Evolutionary conservation across 2,888 invertebrate genomes (phyloP).

Genomic region (Hypomecis punctinalis): DNA sequence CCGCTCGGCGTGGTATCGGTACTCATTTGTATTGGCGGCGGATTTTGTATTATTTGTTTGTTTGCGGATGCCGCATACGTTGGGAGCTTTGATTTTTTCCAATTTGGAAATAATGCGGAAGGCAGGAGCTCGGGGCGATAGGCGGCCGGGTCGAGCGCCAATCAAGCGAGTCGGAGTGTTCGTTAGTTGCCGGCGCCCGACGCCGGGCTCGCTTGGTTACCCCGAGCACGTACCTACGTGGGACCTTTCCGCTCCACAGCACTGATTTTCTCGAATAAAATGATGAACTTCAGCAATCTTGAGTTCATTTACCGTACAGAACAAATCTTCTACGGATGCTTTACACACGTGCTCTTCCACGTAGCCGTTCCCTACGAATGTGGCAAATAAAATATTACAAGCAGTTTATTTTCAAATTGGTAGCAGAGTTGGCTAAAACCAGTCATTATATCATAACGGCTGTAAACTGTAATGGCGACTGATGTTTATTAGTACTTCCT

Average conservation of each 20-base stretch:
- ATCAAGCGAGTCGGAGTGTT: conserved; percentile 72
- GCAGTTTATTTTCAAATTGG: conserved; percentile 5
- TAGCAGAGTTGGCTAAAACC: conserved; percentile 26
- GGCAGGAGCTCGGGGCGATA: conserved; percentile 72
- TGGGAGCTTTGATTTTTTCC: conserved; percentile 83
- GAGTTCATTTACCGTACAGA: conserved; percentile 62
- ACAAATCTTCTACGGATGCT: conserved; percentile 53
- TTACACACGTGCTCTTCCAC: conserved; percentile 15
- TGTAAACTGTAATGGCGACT: conserved; percentile 23
- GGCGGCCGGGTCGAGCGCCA: conserved; percentile 64
- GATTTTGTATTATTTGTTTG: conserved; percentile 82
- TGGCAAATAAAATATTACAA: background rate
- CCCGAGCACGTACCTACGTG: conserved; percentile 77
- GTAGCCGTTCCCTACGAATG: background rate
- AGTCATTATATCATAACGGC: conserved; percentile 33
- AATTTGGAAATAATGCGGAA: conserved; percentile 81
- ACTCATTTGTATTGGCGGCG: conserved; percentile 82
- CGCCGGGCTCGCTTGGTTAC: conserved; percentile 67
- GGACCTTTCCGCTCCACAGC: conserved; percentile 79
- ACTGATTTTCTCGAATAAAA: conserved; percentile 78
- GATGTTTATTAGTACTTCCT: conserved; percentile 26
- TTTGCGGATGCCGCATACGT: conserved; percentile 80
- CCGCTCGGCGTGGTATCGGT: conserved; percentile 76
- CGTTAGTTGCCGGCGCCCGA: conserved; percentile 66
- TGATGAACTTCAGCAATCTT: conserved; percentile 70